Evolutionary conservation across 2,797 vertebrate species (phyloP).

Genomic region (Odontamblyopus rebecca): DNA sequence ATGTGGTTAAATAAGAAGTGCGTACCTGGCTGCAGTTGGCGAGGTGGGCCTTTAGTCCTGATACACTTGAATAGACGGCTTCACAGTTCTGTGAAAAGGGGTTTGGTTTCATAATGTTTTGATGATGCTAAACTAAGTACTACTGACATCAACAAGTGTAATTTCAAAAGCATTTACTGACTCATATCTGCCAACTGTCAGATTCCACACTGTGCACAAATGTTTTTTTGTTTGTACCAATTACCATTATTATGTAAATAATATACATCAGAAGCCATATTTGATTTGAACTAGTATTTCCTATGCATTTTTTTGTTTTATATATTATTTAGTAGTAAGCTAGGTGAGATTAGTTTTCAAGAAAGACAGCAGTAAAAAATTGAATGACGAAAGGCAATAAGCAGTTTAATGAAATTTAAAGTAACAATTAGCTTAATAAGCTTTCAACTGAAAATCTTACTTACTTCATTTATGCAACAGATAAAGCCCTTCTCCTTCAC

Average conservation of each 20-base stretch:
- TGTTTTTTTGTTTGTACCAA: neutral
- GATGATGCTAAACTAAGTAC: constrained; percentile 1
- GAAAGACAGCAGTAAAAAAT: neutral
- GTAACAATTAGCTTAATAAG: neutral
- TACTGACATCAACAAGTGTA: neutral
- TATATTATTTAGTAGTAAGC: too few species aligned
- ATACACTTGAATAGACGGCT: constrained; percentile 97
- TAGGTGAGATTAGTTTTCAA: too few species aligned
- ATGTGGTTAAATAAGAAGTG: neutral
- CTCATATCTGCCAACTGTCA: constrained; percentile 6
- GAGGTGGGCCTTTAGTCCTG: constrained; percentile 95
- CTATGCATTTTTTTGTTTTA: too few species aligned
- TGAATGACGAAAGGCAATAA: neutral
- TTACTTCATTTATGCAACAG: constrained; percentile 93
- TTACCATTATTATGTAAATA: neutral
- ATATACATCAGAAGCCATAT: too few species aligned
- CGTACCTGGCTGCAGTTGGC: constrained; percentile 96
- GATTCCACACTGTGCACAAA: neutral
- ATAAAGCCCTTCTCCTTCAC: constrained; percentile 97
- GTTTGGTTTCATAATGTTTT: constrained; percentile 7
- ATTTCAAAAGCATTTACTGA: constrained; percentile 1
- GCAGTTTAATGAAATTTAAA: neutral
- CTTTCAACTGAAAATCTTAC: constrained; percentile 20
- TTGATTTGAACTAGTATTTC: too few species aligned
- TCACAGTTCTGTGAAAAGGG: constrained; percentile 85